Evolutionary conservation across 2,113 vertebrate genomes (phyloP).

Genomic region (Gulo gulo): DNA sequence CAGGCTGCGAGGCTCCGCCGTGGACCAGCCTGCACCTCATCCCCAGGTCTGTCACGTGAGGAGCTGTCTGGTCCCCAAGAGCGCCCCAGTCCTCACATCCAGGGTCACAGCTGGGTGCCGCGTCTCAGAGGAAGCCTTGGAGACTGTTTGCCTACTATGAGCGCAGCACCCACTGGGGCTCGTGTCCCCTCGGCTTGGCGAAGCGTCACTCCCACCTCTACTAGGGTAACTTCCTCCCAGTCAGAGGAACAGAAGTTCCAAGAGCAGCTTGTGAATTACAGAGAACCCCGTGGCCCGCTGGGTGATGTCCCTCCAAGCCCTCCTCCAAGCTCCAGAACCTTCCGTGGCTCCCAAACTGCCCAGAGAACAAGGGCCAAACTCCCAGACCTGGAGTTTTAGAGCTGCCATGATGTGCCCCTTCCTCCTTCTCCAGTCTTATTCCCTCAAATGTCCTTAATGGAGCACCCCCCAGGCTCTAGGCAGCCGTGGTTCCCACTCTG

Average conservation of each 20-base stretch:
- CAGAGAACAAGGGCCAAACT: not conserved
- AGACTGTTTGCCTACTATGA: accelerated
- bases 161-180: not conserved
- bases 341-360: not conserved
- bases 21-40: not conserved
- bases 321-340: not conserved
- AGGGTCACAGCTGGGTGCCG: accelerated
- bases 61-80: accelerated
- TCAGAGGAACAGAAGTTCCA: not conserved
- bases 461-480: not conserved
- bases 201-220: not conserved
- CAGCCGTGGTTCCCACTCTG: not conserved
- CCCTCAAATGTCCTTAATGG: not conserved
- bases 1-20: accelerated
- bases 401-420: not conserved
- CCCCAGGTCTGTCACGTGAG: not conserved
- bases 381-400: not conserved
- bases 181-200: accelerated
- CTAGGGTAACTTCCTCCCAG: accelerated
- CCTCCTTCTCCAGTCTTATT: not conserved
- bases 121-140: too few species aligned
- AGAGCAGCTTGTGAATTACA: not conserved
- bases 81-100: accelerated
- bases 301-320: accelerated
- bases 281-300: not conserved